Conservation (phyloP, 2,888 invertebrate species). For the Pyrochroa serraticornis region DNA sequence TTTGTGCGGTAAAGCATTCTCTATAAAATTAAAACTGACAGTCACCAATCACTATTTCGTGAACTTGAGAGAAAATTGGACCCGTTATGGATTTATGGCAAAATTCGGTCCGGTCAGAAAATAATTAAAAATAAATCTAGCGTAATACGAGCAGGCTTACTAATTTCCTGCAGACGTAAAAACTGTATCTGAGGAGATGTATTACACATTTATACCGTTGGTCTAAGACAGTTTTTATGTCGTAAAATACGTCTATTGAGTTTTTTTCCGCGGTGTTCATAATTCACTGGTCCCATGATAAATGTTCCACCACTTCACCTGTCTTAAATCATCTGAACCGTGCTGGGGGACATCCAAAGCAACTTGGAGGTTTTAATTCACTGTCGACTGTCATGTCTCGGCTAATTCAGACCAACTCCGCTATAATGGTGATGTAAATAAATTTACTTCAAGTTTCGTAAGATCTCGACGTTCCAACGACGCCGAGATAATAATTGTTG, state of each 20-base stretch:
- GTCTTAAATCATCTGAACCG: constrained; percentile 46
- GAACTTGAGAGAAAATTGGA: too few species aligned
- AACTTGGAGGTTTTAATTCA: constrained; percentile 46
- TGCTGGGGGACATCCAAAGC: constrained; percentile 38
- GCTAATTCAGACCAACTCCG: constrained; percentile 42
- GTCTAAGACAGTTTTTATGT: constrained; percentile 45
- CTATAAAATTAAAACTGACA: too few species aligned
- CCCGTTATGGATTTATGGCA: too few species aligned
- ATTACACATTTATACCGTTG: constrained; percentile 44
- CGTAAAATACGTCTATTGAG: constrained; percentile 51
- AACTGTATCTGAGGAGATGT: constrained; percentile 18
- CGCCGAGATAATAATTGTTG: constrained; percentile 38
- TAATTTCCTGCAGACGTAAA: constrained; percentile 14
- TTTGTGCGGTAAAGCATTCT: too few species aligned
- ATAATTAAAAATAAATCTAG: too few species aligned
- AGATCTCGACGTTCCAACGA: constrained; percentile 17
- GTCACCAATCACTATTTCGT: too few species aligned
- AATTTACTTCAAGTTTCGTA: constrained; percentile 40
- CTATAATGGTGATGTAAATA: constrained; percentile 44
- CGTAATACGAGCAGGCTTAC: too few species aligned
- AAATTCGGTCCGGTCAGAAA: too few species aligned
- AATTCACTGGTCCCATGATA: constrained; percentile 52
- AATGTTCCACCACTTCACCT: constrained; percentile 51
- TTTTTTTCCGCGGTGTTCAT: constrained; percentile 49
- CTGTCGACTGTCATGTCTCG: constrained; percentile 43